Evolutionary conservation across 2,113 vertebrate genomes (phyloP), one percentile per base, ranked within the genome.

Genomic region (Triplophysa tibetana): DNA sequence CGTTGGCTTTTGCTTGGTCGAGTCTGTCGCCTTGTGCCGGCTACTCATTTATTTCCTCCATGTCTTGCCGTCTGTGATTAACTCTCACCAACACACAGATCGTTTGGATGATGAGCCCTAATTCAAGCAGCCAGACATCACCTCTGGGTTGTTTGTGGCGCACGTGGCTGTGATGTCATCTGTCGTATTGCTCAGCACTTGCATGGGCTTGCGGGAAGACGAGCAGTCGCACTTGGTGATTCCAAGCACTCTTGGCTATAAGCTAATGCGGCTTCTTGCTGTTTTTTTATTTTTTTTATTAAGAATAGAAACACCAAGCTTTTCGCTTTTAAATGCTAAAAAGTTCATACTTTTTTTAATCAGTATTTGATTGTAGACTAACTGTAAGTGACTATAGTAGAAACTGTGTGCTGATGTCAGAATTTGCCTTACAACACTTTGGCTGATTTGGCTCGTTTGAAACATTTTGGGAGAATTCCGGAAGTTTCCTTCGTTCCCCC

Each of bases 1-100:
- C 87, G 85, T 84, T 83, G 85, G 85, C 81, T 87, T 81, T 74
- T 85, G 77, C 80, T 73, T 72, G 75, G 79, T 80, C 86, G 61
- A 58, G 80, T 82, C 72, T 85, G 67, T 84, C 60, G 77, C 85
- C 75, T 85, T 85, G 84, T 86, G 79, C 80, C 80, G 77, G 80
- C 84, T 83, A 81, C 83, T 85, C 73, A 63, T 75, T 75, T 63
- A 74, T 74, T 75, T 63, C 41, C 77, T 81, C 70, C 82, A 86
- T 87, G 79, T 81, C 80, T 52, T 86, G 77, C 79, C 82, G 79
- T 84, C 66, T 82, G 70, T 82, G 58, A 80, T 68, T 80, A 76
- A 85, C 74, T 75, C 74, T 75, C 67, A 75, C 62, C 69, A 79
- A 81, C 45, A 33, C 69, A 17, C 58, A 68, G 75, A 63, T 77